These are phyloP conservation scores for Corythaeola cristata DNA, from an alignment of 2,113 vertebrate species.

Conservation along the genomic window DNA sequence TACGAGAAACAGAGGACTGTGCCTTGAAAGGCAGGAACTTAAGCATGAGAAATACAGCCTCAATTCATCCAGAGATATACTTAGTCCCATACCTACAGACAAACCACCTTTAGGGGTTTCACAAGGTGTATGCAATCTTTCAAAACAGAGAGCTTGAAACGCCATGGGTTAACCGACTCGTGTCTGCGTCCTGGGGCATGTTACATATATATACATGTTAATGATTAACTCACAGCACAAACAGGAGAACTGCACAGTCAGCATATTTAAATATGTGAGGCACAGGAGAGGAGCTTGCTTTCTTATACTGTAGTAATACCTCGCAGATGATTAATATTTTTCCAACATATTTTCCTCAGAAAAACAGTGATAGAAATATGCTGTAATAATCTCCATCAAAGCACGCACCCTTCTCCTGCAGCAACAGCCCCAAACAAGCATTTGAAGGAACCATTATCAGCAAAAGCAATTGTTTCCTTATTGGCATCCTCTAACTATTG, in stretches of 20 bases:
- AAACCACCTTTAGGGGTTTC: slow-evolving; percentile 3
- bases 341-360: slow-evolving; percentile 45
- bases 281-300: not conserved
- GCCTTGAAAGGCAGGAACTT: not conserved
- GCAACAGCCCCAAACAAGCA: slow-evolving; percentile 40
- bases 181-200: slow-evolving; percentile 20
- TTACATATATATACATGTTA: not conserved
- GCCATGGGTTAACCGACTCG: not conserved
- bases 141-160: not conserved
- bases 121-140: not conserved
- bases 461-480: slow-evolving; percentile 62
- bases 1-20: not conserved
- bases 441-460: slow-evolving; percentile 56
- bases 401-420: slow-evolving; percentile 47
- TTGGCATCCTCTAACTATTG: slow-evolving; percentile 17
- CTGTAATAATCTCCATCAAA: slow-evolving; percentile 44
- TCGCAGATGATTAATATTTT: not conserved
- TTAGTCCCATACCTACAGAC: not conserved
- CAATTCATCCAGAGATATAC: not conserved
- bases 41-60: not conserved
- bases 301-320: not conserved
- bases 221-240: slow-evolving; percentile 20
- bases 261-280: not conserved
- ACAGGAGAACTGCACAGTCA: not conserved
- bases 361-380: slow-evolving; percentile 35